Conservation (phyloP, 2,888 invertebrate species). For the Anoncus sp. region DNA sequence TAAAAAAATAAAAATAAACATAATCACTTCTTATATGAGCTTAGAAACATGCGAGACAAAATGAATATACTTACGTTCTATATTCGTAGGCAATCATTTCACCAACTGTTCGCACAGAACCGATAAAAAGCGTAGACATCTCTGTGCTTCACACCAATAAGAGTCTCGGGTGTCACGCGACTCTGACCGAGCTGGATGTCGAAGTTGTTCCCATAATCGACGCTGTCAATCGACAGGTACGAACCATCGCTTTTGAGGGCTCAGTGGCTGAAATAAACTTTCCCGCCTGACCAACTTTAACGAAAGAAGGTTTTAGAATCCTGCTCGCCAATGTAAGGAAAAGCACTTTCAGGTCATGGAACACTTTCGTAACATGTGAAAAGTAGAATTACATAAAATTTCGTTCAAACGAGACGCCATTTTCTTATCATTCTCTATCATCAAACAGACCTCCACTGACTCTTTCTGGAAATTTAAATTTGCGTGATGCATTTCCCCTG, state of each 20-base stretch:
- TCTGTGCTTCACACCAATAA: conserved; percentile 4
- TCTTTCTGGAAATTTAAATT: conserved; percentile 25
- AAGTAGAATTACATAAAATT: conserved; percentile 3
- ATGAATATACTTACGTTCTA: conserved; percentile 17
- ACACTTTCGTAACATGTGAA: conserved; percentile 22
- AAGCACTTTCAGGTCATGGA: conserved; percentile 11
- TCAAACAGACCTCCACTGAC: conserved; percentile 20
- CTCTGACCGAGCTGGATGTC: conserved; percentile 8
- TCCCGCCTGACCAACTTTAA: conserved; percentile 16
- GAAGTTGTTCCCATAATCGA: conserved; percentile 15
- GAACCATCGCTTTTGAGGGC: conserved; percentile 11
- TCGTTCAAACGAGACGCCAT: background rate
- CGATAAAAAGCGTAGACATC: conserved; percentile 11
- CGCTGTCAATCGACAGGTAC: conserved; percentile 15
- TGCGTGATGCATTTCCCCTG: conserved; percentile 17
- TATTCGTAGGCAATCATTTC: conserved; percentile 7
- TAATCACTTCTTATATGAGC: background rate
- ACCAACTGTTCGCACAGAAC: conserved; percentile 17
- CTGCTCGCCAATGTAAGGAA: conserved; percentile 9
- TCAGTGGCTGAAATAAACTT: conserved; percentile 14
- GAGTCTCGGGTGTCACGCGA: conserved; percentile 6
- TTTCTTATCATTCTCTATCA: background rate
- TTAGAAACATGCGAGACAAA: background rate
- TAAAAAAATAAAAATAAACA: conserved; percentile 12
- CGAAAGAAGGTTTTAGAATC: conserved; percentile 12